Conservation (phyloP, 2,797 vertebrate genomes). For the Sorex maritimensis region DNA sequence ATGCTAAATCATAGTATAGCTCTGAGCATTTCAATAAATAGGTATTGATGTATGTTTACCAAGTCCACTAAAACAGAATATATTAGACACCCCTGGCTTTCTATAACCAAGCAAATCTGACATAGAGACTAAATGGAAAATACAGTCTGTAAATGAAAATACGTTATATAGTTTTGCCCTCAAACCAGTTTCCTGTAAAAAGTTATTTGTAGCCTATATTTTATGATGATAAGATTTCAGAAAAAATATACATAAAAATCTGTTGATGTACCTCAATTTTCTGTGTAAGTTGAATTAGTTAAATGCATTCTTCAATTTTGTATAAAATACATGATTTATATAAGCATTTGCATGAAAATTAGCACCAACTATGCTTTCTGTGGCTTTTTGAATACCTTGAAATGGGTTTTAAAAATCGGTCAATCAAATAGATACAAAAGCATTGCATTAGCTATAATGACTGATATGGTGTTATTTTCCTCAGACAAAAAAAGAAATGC, state of each 20-base stretch:
- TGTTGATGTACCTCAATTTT: neutral
- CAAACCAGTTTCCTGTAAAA: neutral
- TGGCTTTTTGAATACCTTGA: neutral
- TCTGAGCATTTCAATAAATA: constrained; percentile 63
- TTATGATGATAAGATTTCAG: neutral
- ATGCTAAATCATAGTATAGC: constrained; percentile 52
- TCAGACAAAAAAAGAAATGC: neutral
- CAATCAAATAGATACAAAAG: neutral
- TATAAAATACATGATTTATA: neutral
- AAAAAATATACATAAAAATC: neutral
- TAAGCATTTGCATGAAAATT: neutral
- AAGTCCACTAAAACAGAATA: neutral
- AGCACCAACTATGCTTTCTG: neutral
- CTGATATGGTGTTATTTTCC: neutral
- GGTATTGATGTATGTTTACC: constrained; percentile 49
- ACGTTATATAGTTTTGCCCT: neutral
- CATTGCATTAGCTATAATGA: neutral
- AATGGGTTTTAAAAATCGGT: neutral
- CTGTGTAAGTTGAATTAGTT: constrained; percentile 4
- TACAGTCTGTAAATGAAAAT: neutral
- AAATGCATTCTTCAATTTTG: neutral
- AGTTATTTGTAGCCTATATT: neutral
- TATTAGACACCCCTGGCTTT: neutral
- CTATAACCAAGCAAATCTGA: neutral
- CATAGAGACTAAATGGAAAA: neutral